Evolutionary conservation across 2,113 vertebrate genomes (phyloP).

Genomic region (Dicerorhinus sumatrensis): DNA sequence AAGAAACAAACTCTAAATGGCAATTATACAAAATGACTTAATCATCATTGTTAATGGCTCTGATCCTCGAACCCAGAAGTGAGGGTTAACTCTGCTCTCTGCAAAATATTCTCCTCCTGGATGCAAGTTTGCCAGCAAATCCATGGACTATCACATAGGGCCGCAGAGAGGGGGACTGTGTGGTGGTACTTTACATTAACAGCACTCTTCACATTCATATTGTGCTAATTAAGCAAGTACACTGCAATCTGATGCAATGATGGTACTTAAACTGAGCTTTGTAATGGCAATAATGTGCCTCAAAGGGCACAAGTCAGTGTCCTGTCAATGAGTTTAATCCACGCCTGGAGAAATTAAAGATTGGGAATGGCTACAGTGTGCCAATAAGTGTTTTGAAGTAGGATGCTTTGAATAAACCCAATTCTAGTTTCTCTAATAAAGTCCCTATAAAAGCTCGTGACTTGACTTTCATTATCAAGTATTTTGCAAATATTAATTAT

Average conservation of each 20-base stretch:
- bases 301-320: constrained; percentile 57
- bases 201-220: constrained; percentile 68
- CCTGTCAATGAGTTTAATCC: constrained; percentile 56
- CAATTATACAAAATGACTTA: constrained; percentile 69
- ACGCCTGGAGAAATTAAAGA: constrained; percentile 65
- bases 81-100: constrained; percentile 43
- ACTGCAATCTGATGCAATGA: constrained; percentile 59
- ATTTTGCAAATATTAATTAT: constrained; percentile 51
- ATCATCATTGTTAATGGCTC: constrained; percentile 57
- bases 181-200: constrained; percentile 59
- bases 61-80: constrained; percentile 62
- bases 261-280: constrained; percentile 68
- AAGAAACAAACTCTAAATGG: constrained; percentile 64
- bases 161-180: background rate
- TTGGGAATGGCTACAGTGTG: constrained; percentile 12
- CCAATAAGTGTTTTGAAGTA: constrained; percentile 55
- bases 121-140: constrained; percentile 13
- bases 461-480: constrained; percentile 24
- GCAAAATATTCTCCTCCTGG: constrained; percentile 41
- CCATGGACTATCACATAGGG: background rate
- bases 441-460: background rate
- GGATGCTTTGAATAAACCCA: constrained; percentile 3
- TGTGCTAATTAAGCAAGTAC: constrained; percentile 74
- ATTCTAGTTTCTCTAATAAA: constrained; percentile 39
- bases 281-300: constrained; percentile 63